Evolutionary conservation across 2,888 invertebrate genomes (phyloP).

Genomic region (Spisula solida): DNA sequence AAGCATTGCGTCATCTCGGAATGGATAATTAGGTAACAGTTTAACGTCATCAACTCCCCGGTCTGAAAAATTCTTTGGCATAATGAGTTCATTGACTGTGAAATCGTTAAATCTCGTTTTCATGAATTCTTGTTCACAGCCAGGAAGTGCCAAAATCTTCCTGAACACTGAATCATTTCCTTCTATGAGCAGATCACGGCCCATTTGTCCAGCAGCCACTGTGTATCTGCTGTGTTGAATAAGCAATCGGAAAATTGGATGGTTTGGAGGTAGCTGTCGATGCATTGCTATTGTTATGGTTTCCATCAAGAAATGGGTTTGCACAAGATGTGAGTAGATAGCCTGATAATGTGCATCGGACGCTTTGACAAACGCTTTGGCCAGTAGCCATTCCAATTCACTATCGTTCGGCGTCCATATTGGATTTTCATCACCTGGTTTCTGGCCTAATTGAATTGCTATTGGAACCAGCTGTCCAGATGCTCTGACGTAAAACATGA

Average conservation of each 20-base stretch:
- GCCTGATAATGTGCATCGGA: slow-evolving; percentile 65
- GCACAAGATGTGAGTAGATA: slow-evolving; percentile 60
- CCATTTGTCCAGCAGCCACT: slow-evolving; percentile 63
- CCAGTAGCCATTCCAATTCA: slow-evolving; percentile 66
- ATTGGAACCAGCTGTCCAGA: slow-evolving; percentile 65
- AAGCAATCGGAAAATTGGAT: slow-evolving; percentile 67
- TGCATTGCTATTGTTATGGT: slow-evolving; percentile 57
- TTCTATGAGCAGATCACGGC: slow-evolving; percentile 54
- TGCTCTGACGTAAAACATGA: slow-evolving; percentile 65
- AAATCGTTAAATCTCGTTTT: slow-evolving; percentile 55
- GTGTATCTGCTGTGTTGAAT: slow-evolving; percentile 60
- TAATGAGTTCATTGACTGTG: slow-evolving; percentile 52
- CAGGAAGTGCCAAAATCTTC: slow-evolving; percentile 58
- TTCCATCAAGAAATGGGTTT: slow-evolving; percentile 65
- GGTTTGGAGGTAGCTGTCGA: slow-evolving; percentile 65
- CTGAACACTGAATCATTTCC: slow-evolving; percentile 64
- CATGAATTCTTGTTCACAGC: slow-evolving; percentile 49
- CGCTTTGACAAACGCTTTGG: slow-evolving; percentile 65
- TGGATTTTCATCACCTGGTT: slow-evolving; percentile 62
- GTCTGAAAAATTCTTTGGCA: slow-evolving; percentile 54
- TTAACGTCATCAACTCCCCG: slow-evolving; percentile 61
- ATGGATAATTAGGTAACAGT: slow-evolving; percentile 63
- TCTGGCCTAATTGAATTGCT: slow-evolving; percentile 66
- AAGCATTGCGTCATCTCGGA: slow-evolving; percentile 64
- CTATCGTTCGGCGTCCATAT: slow-evolving; percentile 68